These are phyloP conservation scores for Actinernus sp. DNA, from an alignment of 92 coral and sea anemone species.

Conservation along the genomic window DNA sequence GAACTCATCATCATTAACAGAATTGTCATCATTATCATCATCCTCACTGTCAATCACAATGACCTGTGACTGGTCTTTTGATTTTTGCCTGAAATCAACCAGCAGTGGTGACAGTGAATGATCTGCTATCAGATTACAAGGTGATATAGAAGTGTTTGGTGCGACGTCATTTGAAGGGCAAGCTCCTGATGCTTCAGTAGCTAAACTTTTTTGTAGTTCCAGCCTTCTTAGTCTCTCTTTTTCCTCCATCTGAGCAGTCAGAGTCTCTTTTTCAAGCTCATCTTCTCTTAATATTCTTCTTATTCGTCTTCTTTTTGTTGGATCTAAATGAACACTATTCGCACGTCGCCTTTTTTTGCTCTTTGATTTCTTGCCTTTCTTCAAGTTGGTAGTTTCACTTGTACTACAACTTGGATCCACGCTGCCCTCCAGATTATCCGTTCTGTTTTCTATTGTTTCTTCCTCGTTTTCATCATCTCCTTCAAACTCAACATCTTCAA, in stretches of 20 bases:
- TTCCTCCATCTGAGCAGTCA: slow-evolving; percentile 92
- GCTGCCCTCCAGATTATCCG: not conserved
- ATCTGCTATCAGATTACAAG: not conserved
- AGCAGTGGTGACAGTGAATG: slow-evolving; percentile 58
- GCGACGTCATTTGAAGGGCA: slow-evolving; percentile 6
- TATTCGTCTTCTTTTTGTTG: slow-evolving; percentile 79
- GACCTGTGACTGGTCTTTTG: slow-evolving; percentile 38
- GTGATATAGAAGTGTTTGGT: not conserved
- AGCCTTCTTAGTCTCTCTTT: slow-evolving; percentile 86
- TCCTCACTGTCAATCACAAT: slow-evolving; percentile 96
- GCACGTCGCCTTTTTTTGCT: slow-evolving; percentile 64
- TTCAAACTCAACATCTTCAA: slow-evolving; percentile 49
- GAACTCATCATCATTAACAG: not conserved
- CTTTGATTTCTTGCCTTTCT: not conserved
- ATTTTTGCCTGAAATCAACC: slow-evolving; percentile 72
- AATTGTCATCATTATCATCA: slow-evolving; percentile 35
- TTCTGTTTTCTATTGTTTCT: slow-evolving; percentile 21
- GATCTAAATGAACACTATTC: slow-evolving; percentile 60
- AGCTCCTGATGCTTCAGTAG: slow-evolving; percentile 15
- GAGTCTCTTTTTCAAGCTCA: slow-evolving; percentile 80
- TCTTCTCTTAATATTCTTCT: slow-evolving; percentile 79
- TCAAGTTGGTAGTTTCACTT: not conserved
- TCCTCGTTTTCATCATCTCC: slow-evolving; percentile 36
- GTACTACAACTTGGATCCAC: too few species aligned
- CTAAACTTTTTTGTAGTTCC: slow-evolving; percentile 90